These are phyloP conservation scores for Luidia sarsii DNA, from an alignment of 53 echinoderm and acorn worm species.

Conservation along the genomic window DNA sequence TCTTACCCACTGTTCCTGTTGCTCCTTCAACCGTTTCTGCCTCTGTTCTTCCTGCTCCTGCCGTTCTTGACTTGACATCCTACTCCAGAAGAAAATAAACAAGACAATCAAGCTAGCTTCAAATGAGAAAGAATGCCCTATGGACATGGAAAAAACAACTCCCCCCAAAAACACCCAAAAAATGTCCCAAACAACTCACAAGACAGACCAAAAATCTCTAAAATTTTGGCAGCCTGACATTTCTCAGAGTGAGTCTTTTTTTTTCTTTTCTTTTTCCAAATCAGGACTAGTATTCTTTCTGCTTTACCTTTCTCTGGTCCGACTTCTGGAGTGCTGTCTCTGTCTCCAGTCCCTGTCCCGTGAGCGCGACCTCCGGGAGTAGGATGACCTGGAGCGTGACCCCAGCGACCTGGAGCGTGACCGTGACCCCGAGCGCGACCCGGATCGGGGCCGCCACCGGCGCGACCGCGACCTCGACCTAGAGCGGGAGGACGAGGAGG, in stretches of 20 bases:
- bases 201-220: no score
- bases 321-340: background rate
- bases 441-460: background rate
- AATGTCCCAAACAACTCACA: no score
- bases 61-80: slow-evolving; percentile 37
- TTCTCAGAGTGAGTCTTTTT: no score
- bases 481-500: slow-evolving; percentile 36
- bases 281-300: no score
- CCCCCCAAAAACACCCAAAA: no score
- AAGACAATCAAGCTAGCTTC: no score
- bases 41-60: slow-evolving; percentile 38
- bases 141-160: no score
- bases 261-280: no score
- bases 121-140: no score
- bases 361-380: slow-evolving; percentile 29
- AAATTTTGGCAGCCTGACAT: no score
- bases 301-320: no score
- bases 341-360: background rate
- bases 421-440: background rate
- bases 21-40: slow-evolving; percentile 40
- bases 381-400: background rate
- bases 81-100: no score
- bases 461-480: slow-evolving; percentile 30
- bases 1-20: slow-evolving; percentile 74
- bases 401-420: background rate